Evolutionary conservation across 2,888 invertebrate genomes (phyloP), one percentile per base, ranked within the genome.

Genomic region (Lepidocyrtoides sp.): DNA sequence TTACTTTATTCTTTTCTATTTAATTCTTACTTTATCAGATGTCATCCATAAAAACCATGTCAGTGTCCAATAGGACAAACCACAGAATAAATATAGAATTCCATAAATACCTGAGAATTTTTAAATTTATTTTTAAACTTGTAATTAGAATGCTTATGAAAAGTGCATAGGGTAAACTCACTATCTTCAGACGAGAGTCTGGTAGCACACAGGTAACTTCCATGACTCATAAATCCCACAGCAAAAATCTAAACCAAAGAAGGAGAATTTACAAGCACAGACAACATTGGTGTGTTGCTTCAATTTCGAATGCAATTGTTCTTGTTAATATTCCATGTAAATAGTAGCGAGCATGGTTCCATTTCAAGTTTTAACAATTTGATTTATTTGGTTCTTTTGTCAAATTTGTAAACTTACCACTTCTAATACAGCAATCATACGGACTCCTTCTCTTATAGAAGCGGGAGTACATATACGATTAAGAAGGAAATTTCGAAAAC

Each of bases 361-460:
- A 41, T 17, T 17, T 0, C 14, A 72, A 44, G 4, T 41, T 2
- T 72, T 17, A 1, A 44, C 14, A 10, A 29, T 12, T 10, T 66
- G 26, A 29, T 12, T 29, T 29, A 17, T 23, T 66, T 66, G n/a
- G n/a, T n/a, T n/a, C n/a, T n/a, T n/a, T n/a, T n/a, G n/a, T n/a
- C n/a, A n/a, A n/a, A n/a, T n/a, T n/a, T n/a, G n/a, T n/a, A 23
- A 0, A 20, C 8, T 41, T 60, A 82, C 81, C 60, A 20, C 17
- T 82, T 82, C 81, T n/a, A 82, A 4, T 4, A 57, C 57, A 20
- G 60, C 60, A 23, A 82, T 20, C 60, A 82, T 82, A 60, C 23
- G 14, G 4, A 60, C 29, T 8, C 41, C 81, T 17, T 60, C 60
- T 7, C 14, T 20, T 4, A 57, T 12, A 0, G 81, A 23, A 2